Conservation (phyloP, 2,888 invertebrate genomes). For the Sphaerophoria taeniata region DNA sequence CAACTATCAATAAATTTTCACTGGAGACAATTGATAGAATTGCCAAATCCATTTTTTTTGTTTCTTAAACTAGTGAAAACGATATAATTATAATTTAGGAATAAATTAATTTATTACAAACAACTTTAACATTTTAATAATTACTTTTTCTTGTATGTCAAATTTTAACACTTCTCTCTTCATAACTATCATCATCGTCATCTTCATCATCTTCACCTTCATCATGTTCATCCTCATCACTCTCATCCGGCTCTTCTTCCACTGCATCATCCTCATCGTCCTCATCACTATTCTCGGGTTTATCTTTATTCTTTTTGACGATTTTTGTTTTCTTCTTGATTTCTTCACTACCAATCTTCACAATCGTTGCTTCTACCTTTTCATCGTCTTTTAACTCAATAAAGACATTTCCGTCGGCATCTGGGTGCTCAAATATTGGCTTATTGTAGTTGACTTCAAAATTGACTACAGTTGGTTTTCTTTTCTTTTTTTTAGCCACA, state of each 20-base stretch:
- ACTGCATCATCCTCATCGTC: conserved; percentile 4
- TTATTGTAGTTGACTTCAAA: not conserved
- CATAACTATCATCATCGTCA: conserved; percentile 6
- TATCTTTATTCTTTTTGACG: not conserved
- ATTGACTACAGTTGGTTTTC: not conserved
- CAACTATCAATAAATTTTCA: no score
- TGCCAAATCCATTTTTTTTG: no score
- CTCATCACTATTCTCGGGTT: not conserved
- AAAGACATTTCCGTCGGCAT: conserved; percentile 22
- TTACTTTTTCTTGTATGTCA: no score
- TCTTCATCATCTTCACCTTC: conserved; percentile 11
- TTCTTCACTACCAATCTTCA: not conserved
- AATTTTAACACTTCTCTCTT: conserved; percentile 10
- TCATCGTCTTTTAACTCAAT: conserved; percentile 28
- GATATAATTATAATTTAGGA: no score
- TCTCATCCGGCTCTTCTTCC: conserved; percentile 6
- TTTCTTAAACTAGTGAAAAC: no score
- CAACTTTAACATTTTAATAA: no score
- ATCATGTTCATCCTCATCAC: conserved; percentile 8
- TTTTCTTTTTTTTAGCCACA: conserved; percentile 3
- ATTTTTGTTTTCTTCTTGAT: not conserved
- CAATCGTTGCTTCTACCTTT: not conserved
- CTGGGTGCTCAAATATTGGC: not conserved
- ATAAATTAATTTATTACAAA: no score
- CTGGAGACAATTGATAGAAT: no score